Conservation (phyloP, 2,113 vertebrate genomes). For the Actenoides lindsayi region DNA sequence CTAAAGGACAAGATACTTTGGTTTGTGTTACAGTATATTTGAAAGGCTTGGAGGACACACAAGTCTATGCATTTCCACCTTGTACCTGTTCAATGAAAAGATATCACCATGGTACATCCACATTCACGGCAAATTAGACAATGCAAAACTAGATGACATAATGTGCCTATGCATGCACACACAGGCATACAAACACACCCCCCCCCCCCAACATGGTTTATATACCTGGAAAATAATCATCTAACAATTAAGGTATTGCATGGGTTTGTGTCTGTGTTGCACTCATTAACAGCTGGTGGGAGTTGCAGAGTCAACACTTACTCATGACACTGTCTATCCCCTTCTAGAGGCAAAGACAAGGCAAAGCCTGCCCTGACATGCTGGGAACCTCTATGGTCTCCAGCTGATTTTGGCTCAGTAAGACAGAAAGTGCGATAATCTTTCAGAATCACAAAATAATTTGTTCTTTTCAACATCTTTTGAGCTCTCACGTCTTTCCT, state of each 20-base stretch:
- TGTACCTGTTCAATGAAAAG: not conserved
- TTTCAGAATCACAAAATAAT: not conserved
- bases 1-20: not conserved
- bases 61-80: not conserved
- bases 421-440: not conserved
- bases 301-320: not conserved
- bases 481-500: constrained; percentile 4
- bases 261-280: not conserved
- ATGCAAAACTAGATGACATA: not conserved
- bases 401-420: not conserved
- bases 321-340: not conserved
- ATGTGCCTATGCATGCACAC: not conserved
- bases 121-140: not conserved
- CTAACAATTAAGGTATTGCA: not conserved
- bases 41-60: not conserved
- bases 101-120: not conserved
- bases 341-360: not conserved
- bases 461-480: not conserved
- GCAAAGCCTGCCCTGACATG: not conserved
- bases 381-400: not conserved
- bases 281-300: not conserved
- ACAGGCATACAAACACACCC: not conserved
- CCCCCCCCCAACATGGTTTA: not conserved
- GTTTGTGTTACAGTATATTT: not conserved
- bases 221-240: not conserved